These are phyloP conservation scores for Tetanocera ferruginea DNA, from an alignment of 2,888 invertebrate species.

Conservation along the genomic window DNA sequence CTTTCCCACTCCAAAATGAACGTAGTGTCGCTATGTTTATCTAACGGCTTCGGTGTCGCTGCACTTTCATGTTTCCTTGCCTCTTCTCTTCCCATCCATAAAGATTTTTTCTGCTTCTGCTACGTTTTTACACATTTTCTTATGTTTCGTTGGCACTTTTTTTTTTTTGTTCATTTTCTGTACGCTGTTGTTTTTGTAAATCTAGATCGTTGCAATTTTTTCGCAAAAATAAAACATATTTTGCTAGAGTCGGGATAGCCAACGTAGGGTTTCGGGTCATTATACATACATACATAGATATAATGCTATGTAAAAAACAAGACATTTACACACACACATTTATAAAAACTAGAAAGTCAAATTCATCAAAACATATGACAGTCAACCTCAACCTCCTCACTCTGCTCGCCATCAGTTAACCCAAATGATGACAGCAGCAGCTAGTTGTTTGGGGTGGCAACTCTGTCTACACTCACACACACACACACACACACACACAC, in stretches of 20 bases:
- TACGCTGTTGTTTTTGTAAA: slow-evolving; percentile 9
- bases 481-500: neutral
- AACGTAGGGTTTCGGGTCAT: neutral
- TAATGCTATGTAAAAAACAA: slow-evolving; percentile 5
- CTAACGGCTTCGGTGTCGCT: slow-evolving; percentile 5
- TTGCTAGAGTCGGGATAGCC: neutral
- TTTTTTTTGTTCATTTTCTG: neutral
- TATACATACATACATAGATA: neutral
- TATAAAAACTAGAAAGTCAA: neutral
- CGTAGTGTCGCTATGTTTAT: neutral
- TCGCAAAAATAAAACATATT: neutral
- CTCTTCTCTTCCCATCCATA: neutral
- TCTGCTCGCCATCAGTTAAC: neutral
- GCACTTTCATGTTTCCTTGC: slow-evolving; percentile 13
- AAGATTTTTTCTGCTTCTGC: neutral
- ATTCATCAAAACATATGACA: slow-evolving; percentile 24
- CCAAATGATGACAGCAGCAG: neutral
- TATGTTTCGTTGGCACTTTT: neutral
- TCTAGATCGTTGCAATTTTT: slow-evolving; percentile 3
- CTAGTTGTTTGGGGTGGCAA: slow-evolving; percentile 18
- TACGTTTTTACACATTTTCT: slow-evolving; percentile 8
- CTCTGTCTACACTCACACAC: neutral
- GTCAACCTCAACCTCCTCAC: neutral
- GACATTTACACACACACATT: too few relatives aligned
- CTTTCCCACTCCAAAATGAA: neutral